Evolutionary conservation across 2,888 invertebrate species (phyloP).

Genomic region (Hypomecis atomaria): DNA sequence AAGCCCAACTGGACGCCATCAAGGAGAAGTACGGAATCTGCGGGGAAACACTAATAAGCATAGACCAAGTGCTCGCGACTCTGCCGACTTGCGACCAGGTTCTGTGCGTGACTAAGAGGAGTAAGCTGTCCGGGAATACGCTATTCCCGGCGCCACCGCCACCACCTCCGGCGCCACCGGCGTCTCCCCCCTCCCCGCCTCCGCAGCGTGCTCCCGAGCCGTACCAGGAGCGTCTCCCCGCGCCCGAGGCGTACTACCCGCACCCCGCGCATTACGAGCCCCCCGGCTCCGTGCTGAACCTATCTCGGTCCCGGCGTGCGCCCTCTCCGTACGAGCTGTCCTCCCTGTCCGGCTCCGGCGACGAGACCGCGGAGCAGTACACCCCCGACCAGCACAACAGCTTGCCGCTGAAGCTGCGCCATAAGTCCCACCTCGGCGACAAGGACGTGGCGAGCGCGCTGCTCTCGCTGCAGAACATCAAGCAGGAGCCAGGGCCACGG

Average conservation of each 20-base stretch:
- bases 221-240: constrained; percentile 78
- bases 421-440: constrained; percentile 95
- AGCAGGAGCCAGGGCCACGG: constrained; percentile 92
- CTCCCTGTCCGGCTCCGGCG: constrained; percentile 87
- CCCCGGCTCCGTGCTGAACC: constrained; percentile 88
- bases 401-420: constrained; percentile 94
- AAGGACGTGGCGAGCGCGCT: constrained; percentile 94
- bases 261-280: constrained; percentile 85
- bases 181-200: constrained; percentile 80
- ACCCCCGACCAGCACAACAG: constrained; percentile 86
- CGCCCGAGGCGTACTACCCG: constrained; percentile 78
- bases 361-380: constrained; percentile 78
- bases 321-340: constrained; percentile 93
- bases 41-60: constrained; percentile 93
- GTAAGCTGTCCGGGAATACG: constrained; percentile 73
- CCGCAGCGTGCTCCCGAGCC: constrained; percentile 83
- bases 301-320: constrained; percentile 87
- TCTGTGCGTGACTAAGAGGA: constrained; percentile 92
- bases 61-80: constrained; percentile 94
- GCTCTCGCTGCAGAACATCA: constrained; percentile 93
- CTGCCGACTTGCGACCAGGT: constrained; percentile 94
- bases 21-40: constrained; percentile 96
- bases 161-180: constrained; percentile 79
- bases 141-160: constrained; percentile 84
- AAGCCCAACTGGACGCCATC: constrained; percentile 96